Conservation (phyloP, 2,888 invertebrate genomes). For the Griposia aprilina region DNA sequence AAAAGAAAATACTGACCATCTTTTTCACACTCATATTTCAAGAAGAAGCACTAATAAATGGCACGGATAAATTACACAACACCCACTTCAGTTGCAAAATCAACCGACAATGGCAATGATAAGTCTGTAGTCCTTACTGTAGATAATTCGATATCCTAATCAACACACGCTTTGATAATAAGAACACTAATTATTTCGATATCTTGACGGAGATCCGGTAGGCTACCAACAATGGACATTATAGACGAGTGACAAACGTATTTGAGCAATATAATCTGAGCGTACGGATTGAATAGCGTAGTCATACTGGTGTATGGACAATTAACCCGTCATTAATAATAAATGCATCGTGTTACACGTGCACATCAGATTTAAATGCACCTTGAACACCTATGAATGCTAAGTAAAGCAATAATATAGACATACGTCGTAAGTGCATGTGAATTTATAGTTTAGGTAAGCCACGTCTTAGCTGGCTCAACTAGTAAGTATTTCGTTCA, state of each 20-base stretch:
- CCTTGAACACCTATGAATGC: constrained; percentile 57
- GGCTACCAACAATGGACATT: constrained; percentile 52
- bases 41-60: constrained; percentile 68
- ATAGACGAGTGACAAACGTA: constrained; percentile 38
- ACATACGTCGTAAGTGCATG: constrained; percentile 31
- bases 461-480: constrained; percentile 12
- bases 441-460: constrained; percentile 41
- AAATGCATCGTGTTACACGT: constrained; percentile 67
- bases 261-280: constrained; percentile 50
- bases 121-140: constrained; percentile 74
- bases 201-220: constrained; percentile 57
- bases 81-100: constrained; percentile 78
- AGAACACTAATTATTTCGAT: constrained; percentile 63
- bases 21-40: constrained; percentile 65
- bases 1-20: constrained; percentile 57
- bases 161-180: constrained; percentile 74
- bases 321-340: constrained; percentile 64
- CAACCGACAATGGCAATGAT: constrained; percentile 76
- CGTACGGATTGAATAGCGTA: constrained; percentile 45
- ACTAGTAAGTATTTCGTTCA: constrained; percentile 6
- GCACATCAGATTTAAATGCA: constrained; percentile 56
- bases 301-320: constrained; percentile 49
- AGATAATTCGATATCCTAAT: constrained; percentile 81
- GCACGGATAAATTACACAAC: constrained; percentile 67
- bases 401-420: constrained; percentile 45